Base-by-base conservation (phyloP, 1,140 invertebrate species). In the Diorhabda elongata region DNA sequence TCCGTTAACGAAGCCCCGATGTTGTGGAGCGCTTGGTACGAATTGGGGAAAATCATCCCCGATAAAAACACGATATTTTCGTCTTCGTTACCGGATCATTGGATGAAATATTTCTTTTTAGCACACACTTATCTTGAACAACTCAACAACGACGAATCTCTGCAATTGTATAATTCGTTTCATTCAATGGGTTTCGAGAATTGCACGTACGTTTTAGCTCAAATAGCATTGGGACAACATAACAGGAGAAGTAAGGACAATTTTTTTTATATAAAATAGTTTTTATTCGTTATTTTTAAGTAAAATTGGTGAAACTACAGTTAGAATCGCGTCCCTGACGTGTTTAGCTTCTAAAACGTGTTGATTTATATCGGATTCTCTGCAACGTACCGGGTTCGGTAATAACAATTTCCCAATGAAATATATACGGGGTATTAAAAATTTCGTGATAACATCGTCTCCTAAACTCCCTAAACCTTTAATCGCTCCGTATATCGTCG, bases 81-180 rank as follows among this genome's bases (percentile, higher is more conserved):
- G 7, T 75, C 95, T 5, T 82, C 85, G 56, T 79, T 98, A 43
- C 95, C 95, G 1, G 87, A 91, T 77, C 94, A 97, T 82, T 98
- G 97, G 96, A 95, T 98, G 84, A 93, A 94, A 80, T 87, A 94
- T 68, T 94, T 98, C 75, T 99, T 98, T 80, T 82, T 92, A 69
- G 96, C 91, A 3, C 92, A 97, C 79, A 91, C 93, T 56, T 96
- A 94, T 83, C 85, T 97, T 59, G 95, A 98, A 79, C 83, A 97
- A 61, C 93, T 98, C 74, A 83, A 95, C 43, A 92, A 95, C 76
- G 94, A 97, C 64, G 93, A 97, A 83, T 93, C 95, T 6, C 79
- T 98, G 42, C 88, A 90, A 64, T 88, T 95, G 61, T 98, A 95
- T 79, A 88, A 87, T 71, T 84, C 87, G 44, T 82, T 98, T 5